phyloP scores from a whole-genome alignment of 2,797 vertebrate species.

The Aplochiton taeniatus region DNA sequence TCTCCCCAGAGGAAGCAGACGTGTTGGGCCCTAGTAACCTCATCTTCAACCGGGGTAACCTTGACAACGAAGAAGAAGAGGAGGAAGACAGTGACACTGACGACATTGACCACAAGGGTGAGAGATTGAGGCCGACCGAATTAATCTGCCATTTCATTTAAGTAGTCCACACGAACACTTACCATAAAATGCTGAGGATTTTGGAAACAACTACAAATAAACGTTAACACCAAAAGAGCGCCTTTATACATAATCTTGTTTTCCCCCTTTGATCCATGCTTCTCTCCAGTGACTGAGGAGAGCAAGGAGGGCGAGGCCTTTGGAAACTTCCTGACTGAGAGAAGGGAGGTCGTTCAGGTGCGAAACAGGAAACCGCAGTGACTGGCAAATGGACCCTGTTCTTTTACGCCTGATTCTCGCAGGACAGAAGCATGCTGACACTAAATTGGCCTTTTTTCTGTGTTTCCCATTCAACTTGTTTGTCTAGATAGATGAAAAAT shows the following conservation, averaged over 20 bases:
- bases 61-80: slow-evolving; percentile 73
- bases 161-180: too few species aligned
- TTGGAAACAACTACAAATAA: too few species aligned
- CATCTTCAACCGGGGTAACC: slow-evolving; percentile 87
- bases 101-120: slow-evolving; percentile 86
- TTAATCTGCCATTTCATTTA: too few species aligned
- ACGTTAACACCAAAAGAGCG: not conserved
- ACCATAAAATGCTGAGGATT: too few species aligned
- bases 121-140: slow-evolving; percentile 37
- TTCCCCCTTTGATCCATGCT: not conserved
- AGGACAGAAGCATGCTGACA: not conserved
- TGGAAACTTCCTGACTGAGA: slow-evolving; percentile 85
- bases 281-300: slow-evolving; percentile 81
- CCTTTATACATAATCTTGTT: not conserved
- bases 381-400: slow-evolving; percentile 35
- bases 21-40: slow-evolving; percentile 84
- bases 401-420: not conserved
- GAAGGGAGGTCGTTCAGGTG: slow-evolving; percentile 76
- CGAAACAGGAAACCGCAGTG: slow-evolving; percentile 67
- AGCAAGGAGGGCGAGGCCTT: slow-evolving; percentile 87
- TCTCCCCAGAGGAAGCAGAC: slow-evolving; percentile 51
- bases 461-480: too few species aligned
- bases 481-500: too few species aligned
- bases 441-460: not conserved
- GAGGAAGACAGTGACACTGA: slow-evolving; percentile 88